Evolutionary conservation across 1,140 invertebrate species (phyloP).

Genomic region (Leptopilina clavipes): DNA sequence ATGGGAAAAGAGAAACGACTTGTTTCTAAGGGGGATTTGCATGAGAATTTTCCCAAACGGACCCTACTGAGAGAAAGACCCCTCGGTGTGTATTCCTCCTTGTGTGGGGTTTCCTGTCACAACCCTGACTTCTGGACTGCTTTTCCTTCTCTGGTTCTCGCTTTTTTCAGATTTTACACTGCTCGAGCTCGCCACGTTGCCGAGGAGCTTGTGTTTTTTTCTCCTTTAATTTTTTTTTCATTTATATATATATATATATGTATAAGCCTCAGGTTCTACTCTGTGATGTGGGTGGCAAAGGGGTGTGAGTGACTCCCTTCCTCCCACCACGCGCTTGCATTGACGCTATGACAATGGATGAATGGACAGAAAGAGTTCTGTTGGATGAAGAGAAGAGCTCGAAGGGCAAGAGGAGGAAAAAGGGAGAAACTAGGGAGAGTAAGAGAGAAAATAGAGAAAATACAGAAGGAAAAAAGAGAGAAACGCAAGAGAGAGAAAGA

Average conservation of each 20-base stretch:
- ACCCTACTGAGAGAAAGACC: neutral
- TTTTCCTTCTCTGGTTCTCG: conserved; percentile 16
- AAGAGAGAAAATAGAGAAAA: conserved; percentile 9
- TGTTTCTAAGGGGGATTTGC: conserved; percentile 22
- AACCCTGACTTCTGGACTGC: conserved; percentile 24
- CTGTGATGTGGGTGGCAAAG: conserved; percentile 24
- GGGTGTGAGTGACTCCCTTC: conserved; percentile 14
- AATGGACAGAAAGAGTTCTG: conserved; percentile 33
- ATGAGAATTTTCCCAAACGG: conserved; percentile 34
- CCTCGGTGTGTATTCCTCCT: conserved; percentile 12
- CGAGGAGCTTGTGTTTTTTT: neutral
- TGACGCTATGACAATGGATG: conserved; percentile 34
- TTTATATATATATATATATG: neutral
- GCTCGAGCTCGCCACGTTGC: conserved; percentile 23
- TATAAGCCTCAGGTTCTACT: conserved; percentile 18
- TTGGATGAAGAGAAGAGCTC: conserved; percentile 31
- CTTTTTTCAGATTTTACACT: conserved; percentile 29
- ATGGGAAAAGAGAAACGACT: neutral
- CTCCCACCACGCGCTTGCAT: conserved; percentile 30
- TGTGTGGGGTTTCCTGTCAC: conserved; percentile 25
- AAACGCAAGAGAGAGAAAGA: neutral
- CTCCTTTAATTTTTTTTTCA: neutral
- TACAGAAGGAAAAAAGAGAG: neutral
- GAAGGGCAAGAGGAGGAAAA: conserved; percentile 21
- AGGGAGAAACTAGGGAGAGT: conserved; percentile 6